Conservation (phyloP, 2,113 vertebrate species). For the Acrocephalus kingi region DNA sequence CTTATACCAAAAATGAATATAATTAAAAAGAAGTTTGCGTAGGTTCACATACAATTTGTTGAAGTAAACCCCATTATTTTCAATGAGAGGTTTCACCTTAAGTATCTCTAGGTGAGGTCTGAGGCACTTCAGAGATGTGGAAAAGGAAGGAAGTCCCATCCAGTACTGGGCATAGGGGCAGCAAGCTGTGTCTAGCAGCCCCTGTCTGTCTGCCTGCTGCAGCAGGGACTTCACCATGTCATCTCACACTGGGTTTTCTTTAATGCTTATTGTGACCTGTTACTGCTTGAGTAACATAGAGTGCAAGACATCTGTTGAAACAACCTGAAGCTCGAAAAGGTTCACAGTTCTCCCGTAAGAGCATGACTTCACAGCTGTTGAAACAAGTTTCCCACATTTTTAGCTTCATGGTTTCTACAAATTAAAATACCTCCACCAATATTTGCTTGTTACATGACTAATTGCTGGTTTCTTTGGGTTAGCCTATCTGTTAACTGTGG, state of each 20-base stretch:
- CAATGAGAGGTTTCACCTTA: not conserved
- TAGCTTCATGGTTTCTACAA: not conserved
- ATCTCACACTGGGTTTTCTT: not conserved
- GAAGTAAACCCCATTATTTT: not conserved
- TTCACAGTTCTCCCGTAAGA: not conserved
- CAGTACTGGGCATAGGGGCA: not conserved
- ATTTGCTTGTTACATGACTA: not conserved
- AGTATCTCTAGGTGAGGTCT: not conserved
- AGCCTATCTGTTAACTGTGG: not conserved
- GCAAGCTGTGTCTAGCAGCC: not conserved
- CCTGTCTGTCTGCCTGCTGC: not conserved
- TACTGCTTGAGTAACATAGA: not conserved
- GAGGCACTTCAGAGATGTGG: not conserved
- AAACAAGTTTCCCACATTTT: not conserved
- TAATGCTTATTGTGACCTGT: not conserved
- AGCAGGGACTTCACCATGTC: not conserved
- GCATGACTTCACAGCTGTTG: not conserved
- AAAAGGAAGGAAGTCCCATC: not conserved
- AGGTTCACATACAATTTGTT: not conserved
- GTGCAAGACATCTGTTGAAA: not conserved
- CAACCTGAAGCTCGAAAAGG: not conserved
- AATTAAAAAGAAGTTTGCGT: fast-evolving
- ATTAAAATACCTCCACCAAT: not conserved
- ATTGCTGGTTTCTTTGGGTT: not conserved
- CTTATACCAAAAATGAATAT: not conserved